phyloP scores from a whole-genome alignment of 2,797 vertebrate genomes.

The Gallinago solitaria region DNA sequence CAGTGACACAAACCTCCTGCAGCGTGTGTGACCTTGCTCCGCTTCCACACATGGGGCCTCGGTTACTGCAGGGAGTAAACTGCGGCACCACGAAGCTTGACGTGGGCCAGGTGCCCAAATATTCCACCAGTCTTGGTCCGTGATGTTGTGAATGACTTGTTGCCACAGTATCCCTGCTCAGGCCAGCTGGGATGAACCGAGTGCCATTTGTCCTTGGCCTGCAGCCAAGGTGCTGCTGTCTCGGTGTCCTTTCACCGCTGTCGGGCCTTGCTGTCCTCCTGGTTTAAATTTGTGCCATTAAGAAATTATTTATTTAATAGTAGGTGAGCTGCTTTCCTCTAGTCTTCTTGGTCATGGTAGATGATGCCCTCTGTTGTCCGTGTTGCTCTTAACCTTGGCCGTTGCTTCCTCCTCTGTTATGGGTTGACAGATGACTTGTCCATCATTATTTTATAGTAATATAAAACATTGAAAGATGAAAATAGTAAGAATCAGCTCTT shows the following conservation, averaged over 20 bases:
- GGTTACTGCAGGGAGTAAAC: not conserved
- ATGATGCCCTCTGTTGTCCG: not conserved
- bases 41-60: fast-evolving
- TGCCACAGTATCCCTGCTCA: fast-evolving
- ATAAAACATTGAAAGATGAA: not conserved
- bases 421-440: not conserved
- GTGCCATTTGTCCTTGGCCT: not conserved
- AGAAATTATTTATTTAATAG: too few species aligned
- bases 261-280: not conserved
- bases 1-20: fast-evolving
- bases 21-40: not conserved
- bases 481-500: not conserved
- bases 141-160: not conserved
- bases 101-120: not conserved
- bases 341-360: not conserved
- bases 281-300: not conserved
- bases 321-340: not conserved
- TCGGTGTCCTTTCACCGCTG: not conserved
- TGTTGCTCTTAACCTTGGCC: not conserved
- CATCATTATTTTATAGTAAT: too few species aligned
- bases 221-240: not conserved
- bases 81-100: not conserved
- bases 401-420: not conserved
- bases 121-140: fast-evolving
- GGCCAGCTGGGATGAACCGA: not conserved